These are phyloP conservation scores for Drosophila carrolli DNA, from an alignment of 1,140 invertebrate species.

Conservation along the genomic window DNA sequence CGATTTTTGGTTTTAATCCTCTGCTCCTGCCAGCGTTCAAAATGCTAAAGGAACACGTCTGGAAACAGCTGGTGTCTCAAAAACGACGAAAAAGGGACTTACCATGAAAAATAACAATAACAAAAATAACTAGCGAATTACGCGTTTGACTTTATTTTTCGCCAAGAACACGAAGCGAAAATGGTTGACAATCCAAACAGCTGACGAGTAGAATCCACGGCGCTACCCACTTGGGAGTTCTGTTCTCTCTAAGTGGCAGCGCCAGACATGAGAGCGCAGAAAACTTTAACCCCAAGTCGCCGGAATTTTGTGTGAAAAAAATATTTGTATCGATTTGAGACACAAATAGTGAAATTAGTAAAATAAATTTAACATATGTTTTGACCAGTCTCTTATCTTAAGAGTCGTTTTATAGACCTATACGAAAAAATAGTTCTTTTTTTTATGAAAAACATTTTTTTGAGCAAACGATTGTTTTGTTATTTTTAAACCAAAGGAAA, in stretches of 20 bases:
- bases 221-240: constrained; percentile 18
- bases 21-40: constrained; percentile 2
- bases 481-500: too few species aligned
- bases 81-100: not conserved
- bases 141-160: constrained; percentile 42
- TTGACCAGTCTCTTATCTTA: too few species aligned
- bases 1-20: constrained; percentile 50
- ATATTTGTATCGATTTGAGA: too few species aligned
- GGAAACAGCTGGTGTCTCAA: too few species aligned
- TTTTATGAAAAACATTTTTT: too few species aligned
- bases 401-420: too few species aligned
- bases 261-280: constrained; percentile 2
- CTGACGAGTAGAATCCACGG: constrained; percentile 26
- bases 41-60: not conserved
- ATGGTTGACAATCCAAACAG: constrained; percentile 36
- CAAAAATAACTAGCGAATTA: constrained; percentile 35
- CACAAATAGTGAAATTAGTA: too few species aligned
- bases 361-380: too few species aligned
- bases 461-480: too few species aligned
- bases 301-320: not conserved
- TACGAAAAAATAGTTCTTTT: too few species aligned
- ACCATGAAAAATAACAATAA: constrained; percentile 8
- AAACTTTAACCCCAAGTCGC: not conserved
- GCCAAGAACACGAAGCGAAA: constrained; percentile 54
- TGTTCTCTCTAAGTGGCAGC: constrained; percentile 14